Base-by-base conservation (phyloP, 1,140 invertebrate genomes). In the Saxidomus purpurata region DNA sequence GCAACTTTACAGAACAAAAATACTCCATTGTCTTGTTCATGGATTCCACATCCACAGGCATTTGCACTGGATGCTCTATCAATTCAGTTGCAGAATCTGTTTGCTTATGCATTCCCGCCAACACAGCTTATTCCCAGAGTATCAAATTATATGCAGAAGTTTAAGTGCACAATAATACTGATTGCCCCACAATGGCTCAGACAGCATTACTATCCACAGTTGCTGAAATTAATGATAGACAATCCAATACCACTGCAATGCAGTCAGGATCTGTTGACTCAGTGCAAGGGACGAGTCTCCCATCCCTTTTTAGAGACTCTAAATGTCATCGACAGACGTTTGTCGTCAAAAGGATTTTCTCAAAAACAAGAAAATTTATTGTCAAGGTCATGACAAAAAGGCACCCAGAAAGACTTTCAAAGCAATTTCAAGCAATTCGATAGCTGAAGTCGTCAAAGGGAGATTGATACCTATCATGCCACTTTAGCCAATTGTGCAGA, bases 51-150 rank as follows among this genome's bases (percentile, higher is more conserved):
- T 28, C 81, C 74, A 0, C 28, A 79, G 36, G 87, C 90, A 43
- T 61, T 71, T 40, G 90, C 90, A 28, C 36, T 82, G 36, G 67
- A 91, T 87, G 87, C 87, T n/a, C 77, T 90, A 38, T 52, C 84
- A 71, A 83, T 91, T 83, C 19, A 49, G 25, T 89, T 87, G 86
- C 17, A 80, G 43, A 81, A 59, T 17, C 80, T 88, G 86, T 88
- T 36, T 69, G 86, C 77, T 6, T 88, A 88, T 88, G 86, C 47
- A 13, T 88, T 69, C n/a, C 86, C 74, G 11, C 86, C 86, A 81
- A 52, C 74, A 0, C 38, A 63, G 17, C 47, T 82, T 8, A 59
- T 83, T 17, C 80, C 69, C 31, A 49, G 28, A 28, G 31, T 76
- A 6, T 22, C 83, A 8, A 22, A 36, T 25, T 28, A 89, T 52